Base-by-base conservation (phyloP, 2,888 invertebrate genomes). In the Erebia epiphron region DNA sequence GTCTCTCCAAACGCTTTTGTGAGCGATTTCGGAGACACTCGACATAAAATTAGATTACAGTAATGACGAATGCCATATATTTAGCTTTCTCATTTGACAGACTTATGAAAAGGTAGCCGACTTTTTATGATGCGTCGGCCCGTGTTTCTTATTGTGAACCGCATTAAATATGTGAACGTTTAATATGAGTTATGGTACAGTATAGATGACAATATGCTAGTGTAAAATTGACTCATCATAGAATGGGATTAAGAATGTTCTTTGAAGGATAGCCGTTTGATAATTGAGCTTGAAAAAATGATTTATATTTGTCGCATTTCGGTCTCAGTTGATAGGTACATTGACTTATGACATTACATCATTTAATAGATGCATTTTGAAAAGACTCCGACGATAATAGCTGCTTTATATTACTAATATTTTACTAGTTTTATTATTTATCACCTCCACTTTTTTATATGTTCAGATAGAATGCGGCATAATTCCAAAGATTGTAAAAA, bases 11-110 rank as follows among this genome's bases (percentile, higher is more conserved):
- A 60, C 16, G 54, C 60, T 61, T 52, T 71, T 35, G 52, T 50
- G 35, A 66, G 52, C 54, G 43, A 65, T 58, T 66, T 68, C 69
- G 69, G 68, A 71, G 74, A 76, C 73, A 63, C 46, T 73, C 75
- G 74, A 83, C 83, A 84, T 87, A 87, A 88, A 89, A 86, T 88
- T 87, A 86, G 86, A 85, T 78, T 79, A 79, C 82, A 75, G 82
- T 87, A 89, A 87, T 88, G 88, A 90, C 86, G 84, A 86, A 88
- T 87, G 89, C 84, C 87, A 82, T 89, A 89, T 89, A 87, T 89
- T 87, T 87, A 90, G 85, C 86, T 88, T 80, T 82, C 79, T 74
- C 82, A 83, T 87, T 81, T 85, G 85, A 86, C 84, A 83, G 79
- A 79, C 80, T 80, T 49, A 83, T 87, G 87, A 87, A 89, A 86